A percentile compares a stretch with the other conserved stretches of the same genome.
These are phyloP conservation scores for Coecobrya sp. DNA, from an alignment of 2,888 invertebrate genomes.

Conservation along the genomic window DNA sequence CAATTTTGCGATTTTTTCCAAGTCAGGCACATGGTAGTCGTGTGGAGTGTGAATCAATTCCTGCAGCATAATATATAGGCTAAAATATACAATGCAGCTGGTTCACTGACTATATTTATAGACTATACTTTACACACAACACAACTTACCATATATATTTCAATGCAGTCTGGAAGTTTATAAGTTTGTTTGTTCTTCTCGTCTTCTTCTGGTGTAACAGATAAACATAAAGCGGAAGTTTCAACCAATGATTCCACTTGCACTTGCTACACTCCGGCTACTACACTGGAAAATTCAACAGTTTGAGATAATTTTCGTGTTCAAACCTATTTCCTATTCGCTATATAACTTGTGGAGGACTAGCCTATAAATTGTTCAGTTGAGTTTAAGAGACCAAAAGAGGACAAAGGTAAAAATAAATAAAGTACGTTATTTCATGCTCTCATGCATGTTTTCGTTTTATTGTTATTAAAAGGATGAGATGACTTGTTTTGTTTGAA, in stretches of 20 bases:
- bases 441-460: neutral
- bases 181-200: conserved; percentile 68
- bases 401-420: neutral
- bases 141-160: no score
- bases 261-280: neutral
- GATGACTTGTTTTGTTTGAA: conserved; percentile 16
- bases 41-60: neutral
- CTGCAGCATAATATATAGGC: neutral
- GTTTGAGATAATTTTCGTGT: conserved; percentile 52
- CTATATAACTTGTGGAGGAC: neutral
- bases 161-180: no score
- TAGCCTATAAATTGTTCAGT: neutral
- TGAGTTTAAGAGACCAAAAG: neutral
- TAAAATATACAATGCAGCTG: neutral
- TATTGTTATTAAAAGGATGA: neutral
- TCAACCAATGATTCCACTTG: conserved; percentile 49
- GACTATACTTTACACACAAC: no score
- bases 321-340: conserved; percentile 1
- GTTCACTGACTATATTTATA: no score
- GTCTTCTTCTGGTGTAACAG: conserved; percentile 52
- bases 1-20: conserved; percentile 1
- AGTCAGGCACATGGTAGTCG: neutral
- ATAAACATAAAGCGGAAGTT: conserved; percentile 67
- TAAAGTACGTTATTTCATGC: neutral
- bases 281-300: conserved; percentile 61